Percentiles rank a stretch among this genome's conserved stretches.
Evolutionary conservation across 2,888 invertebrate species (phyloP).

Genomic region (Marronus borbonicus): DNA sequence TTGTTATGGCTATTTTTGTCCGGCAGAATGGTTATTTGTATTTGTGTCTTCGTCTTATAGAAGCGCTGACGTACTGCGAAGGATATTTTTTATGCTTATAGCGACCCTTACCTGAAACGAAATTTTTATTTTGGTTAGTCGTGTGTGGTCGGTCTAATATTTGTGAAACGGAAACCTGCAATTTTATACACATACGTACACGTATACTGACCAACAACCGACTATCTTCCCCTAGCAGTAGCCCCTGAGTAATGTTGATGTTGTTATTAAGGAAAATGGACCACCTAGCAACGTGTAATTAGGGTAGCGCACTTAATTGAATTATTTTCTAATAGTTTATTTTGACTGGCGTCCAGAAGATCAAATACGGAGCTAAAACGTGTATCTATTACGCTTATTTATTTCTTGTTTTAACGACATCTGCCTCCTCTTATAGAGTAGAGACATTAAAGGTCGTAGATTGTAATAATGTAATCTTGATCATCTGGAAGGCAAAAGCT

Average conservation of each 20-base stretch:
- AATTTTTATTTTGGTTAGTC: slow-evolving; percentile 47
- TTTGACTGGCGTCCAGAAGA: slow-evolving; percentile 30
- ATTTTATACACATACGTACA: no score
- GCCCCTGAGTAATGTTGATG: slow-evolving; percentile 41
- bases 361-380: slow-evolving; percentile 12
- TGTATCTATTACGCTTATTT: slow-evolving; percentile 32
- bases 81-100: slow-evolving; percentile 32
- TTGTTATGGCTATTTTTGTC: slow-evolving; percentile 35
- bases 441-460: slow-evolving; percentile 17
- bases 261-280: slow-evolving; percentile 51
- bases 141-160: slow-evolving; percentile 56
- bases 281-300: slow-evolving; percentile 52
- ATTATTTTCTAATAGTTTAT: slow-evolving; percentile 49
- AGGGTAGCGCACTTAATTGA: slow-evolving; percentile 50
- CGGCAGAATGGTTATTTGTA: not conserved
- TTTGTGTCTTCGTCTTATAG: slow-evolving; percentile 24
- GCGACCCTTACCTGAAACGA: slow-evolving; percentile 45
- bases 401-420: slow-evolving; percentile 29
- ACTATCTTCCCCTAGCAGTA: slow-evolving; percentile 13
- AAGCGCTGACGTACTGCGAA: slow-evolving; percentile 20
- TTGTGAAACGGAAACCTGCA: slow-evolving; percentile 54
- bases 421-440: slow-evolving; percentile 9
- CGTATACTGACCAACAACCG: no score
- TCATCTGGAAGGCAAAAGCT: slow-evolving; percentile 1
- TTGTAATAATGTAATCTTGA: slow-evolving; percentile 1